These are phyloP conservation scores for Isaurus tuberculatus DNA, from an alignment of 92 coral and sea anemone species.

Conservation along the genomic window DNA sequence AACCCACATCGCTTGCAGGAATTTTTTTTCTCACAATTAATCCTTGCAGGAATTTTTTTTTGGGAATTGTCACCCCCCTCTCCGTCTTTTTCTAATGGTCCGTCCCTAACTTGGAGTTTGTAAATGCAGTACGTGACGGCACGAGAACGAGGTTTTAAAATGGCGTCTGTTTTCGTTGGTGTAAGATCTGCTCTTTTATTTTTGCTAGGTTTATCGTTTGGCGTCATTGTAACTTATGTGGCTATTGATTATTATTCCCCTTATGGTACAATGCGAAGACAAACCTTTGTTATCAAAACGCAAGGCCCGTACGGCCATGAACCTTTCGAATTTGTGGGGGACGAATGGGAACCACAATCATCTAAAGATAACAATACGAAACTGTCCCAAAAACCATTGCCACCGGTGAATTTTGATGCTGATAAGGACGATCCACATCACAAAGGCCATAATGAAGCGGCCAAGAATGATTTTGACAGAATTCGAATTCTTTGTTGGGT, in stretches of 20 bases:
- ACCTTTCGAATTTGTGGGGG: conserved; percentile 17
- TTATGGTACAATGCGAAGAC: conserved; percentile 40
- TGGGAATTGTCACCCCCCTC: too few species aligned
- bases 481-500: conserved; percentile 47
- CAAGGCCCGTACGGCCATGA: conserved; percentile 9
- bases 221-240: conserved; percentile 69
- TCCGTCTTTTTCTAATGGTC: too few species aligned
- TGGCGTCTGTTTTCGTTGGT: conserved; percentile 61
- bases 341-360: conserved; percentile 27
- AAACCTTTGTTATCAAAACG: background rate
- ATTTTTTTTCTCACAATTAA: too few species aligned
- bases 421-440: conserved; percentile 84
- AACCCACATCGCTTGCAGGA: too few species aligned
- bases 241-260: conserved; percentile 50
- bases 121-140: background rate
- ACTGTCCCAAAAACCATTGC: conserved; percentile 25
- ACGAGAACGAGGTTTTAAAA: conserved; percentile 56
- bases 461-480: conserved; percentile 36
- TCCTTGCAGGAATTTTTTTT: too few species aligned
- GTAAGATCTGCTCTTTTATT: conserved; percentile 57
- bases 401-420: conserved; percentile 79
- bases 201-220: conserved; percentile 77
- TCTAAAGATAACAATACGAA: too few species aligned
- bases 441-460: conserved; percentile 55
- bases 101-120: too few species aligned